These are phyloP conservation scores for Aurelia aurita DNA, from an alignment of 30 jellyfish, hydroid and myxozoan genomes.

Conservation along the genomic window DNA sequence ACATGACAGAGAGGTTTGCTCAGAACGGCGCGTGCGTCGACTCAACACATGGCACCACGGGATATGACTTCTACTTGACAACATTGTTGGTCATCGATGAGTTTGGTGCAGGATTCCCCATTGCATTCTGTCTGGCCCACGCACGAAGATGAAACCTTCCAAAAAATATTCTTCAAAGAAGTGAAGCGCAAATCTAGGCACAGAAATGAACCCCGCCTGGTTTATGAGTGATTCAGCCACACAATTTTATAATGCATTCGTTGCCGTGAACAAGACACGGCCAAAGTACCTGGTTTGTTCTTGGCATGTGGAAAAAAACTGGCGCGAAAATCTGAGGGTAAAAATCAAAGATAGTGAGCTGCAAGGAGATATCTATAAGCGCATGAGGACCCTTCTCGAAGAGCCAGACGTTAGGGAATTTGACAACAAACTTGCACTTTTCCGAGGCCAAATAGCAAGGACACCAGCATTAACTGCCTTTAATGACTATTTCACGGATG, in stretches of 20 bases:
- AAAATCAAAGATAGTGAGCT: background rate
- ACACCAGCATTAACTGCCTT: conserved; percentile 7
- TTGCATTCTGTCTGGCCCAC: conserved; percentile 1
- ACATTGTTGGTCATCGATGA: background rate
- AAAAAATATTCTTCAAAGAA: background rate
- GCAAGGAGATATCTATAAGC: background rate
- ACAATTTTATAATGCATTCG: background rate
- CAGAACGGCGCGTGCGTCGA: background rate
- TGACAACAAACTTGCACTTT: background rate
- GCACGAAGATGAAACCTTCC: conserved; percentile 8
- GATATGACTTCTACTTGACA: background rate
- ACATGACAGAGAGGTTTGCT: background rate
- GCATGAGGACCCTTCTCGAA: background rate
- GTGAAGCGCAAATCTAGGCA: background rate
- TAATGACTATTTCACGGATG: background rate
- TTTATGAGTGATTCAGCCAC: conserved; percentile 7
- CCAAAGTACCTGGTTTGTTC: background rate
- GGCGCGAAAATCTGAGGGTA: background rate
- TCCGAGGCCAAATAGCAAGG: background rate
- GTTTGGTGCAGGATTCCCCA: background rate
- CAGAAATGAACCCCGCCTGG: background rate
- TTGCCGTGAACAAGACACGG: background rate
- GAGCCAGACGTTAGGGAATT: background rate
- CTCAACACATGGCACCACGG: conserved; percentile 5
- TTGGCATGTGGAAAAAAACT: conserved; percentile 2